Base-by-base conservation (phyloP, 2,888 invertebrate genomes). In the Eudasyphora cyanicolor region DNA sequence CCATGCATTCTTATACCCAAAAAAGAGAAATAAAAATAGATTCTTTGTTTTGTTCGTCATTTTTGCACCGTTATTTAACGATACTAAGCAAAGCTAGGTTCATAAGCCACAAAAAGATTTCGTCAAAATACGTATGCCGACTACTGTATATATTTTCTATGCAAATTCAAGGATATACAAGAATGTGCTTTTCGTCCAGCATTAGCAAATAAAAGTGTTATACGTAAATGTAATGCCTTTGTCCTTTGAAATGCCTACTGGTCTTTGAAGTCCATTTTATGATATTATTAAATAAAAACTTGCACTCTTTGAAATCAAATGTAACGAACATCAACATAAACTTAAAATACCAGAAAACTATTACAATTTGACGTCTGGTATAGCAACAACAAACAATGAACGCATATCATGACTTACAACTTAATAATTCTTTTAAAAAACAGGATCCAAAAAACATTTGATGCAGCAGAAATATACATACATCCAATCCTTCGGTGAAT, bases 281-380 rank as follows among this genome's bases (percentile, higher is more conserved):
- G 51, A 71, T 10, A 38, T 38, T 78, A n/a, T n/a, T n/a, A n/a
- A n/a, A n/a, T 71, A 49, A 21, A n/a, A 54, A 74, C 21, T 71
- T 54, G 54, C 62, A 12, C 24, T 54, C 24, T 24, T 54, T 19
- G 3, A 27, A 57, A 57, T 57, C 24, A 57, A 57, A 57, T 19
- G 29, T 32, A 17, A 6, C 62, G 35, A 62, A 62, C 10, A 2
- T n/a, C 12, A 17, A 35, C 12, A n/a, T 32, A 12, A 62, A 62
- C 35, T 14, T 17, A 62, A n/a, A 62, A 8, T n/a, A 32, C 17
- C 3, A 35, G 10, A 21, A 64, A 32, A 38, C 12, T 64, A 21
- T 27, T 27, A 14, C n/a, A 2, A 27, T 57, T 12, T 24, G 17
- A 21, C 17, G 19, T 38, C 35, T 64, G 35, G 21, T 21, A 19